Base-by-base conservation (phyloP, 2,797 vertebrate genomes). In the Spizella passerina region DNA sequence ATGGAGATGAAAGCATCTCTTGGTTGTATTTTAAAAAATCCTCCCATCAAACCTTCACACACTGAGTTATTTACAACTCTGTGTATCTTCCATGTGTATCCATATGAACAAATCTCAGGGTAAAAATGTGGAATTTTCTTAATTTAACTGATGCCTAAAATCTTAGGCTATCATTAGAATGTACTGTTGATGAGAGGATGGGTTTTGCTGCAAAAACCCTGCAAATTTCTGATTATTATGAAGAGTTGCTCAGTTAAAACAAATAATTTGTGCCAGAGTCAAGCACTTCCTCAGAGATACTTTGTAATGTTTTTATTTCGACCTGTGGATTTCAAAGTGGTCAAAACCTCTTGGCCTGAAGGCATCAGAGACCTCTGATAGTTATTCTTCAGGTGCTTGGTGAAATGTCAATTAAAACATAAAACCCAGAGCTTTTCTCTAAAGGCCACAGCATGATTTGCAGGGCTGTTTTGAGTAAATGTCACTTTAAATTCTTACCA, bases 361-460 rank as follows among this genome's bases (percentile, higher is more conserved):
- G 72, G 50, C 15, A 5, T 30, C 23, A 55, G 64, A 59, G 36
- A 36, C 27, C 60, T 87, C 64, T 39, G n/a, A 20, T 20, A 65
- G 55, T 82, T 91, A 61, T 76, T 38, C 38, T 87, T 56, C 23
- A 61, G 49, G n/a, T 71, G 55, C 23, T 64, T 34, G 60, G 34
- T 82, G 76, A 95, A 82, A 91, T 87, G 79, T 77, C 82, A 85
- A 20, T 91, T 91, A 94, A 72, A 80, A 57, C 29, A 49, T 16
- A 64, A 73, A 71, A 71, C 52, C 6, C 29, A 18, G 36, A 49
- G 63, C 29, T 79, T 87, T 82, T 82, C 24, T 56, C 38, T 64
- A 63, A 80, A 82, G 66, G 50, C 79, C 50, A 66, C 59, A 49
- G 23, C 47, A 69, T 53, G 50, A 53, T 82, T 90, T 87, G 50